Evolutionary conservation across 2,113 vertebrate species (phyloP).

Genomic region (Brachyhypopomus occidentalis): DNA sequence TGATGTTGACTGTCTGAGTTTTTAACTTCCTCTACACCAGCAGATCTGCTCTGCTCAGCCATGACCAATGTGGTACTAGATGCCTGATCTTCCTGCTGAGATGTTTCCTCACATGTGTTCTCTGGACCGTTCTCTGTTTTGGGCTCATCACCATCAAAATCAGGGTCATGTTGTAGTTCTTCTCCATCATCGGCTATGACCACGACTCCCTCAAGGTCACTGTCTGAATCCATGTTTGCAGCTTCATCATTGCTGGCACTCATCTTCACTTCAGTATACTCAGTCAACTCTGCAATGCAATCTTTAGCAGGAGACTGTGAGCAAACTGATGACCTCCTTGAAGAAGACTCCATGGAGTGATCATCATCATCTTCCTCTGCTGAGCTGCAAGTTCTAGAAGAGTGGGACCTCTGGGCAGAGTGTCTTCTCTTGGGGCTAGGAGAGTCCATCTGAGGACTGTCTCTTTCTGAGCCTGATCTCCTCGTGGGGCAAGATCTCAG

Average conservation of each 20-base stretch:
- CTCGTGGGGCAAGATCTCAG: constrained; percentile 49
- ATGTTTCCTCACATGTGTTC: background rate
- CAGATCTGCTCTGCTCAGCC: background rate
- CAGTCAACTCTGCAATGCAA: background rate
- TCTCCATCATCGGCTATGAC: constrained; percentile 49
- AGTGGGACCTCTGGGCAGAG: constrained; percentile 5
- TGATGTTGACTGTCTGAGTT: background rate
- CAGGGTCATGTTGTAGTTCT: constrained; percentile 28
- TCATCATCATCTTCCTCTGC: constrained; percentile 7
- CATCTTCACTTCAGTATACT: background rate
- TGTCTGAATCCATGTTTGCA: constrained; percentile 25
- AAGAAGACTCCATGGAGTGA: constrained; percentile 11
- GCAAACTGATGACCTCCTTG: constrained; percentile 8
- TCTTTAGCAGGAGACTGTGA: constrained; percentile 23
- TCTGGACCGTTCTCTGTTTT: background rate
- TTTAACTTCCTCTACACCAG: background rate
- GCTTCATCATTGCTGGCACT: background rate
- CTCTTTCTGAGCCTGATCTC: background rate
- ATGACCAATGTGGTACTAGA: background rate
- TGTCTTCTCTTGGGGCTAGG: constrained; percentile 45
- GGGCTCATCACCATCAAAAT: background rate
- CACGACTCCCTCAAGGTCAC: constrained; percentile 50
- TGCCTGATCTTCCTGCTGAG: background rate
- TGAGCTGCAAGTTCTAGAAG: constrained; percentile 9
- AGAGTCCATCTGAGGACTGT: constrained; percentile 3